A percentile compares a stretch with the other conserved stretches of the same genome.
phyloP scores from a whole-genome alignment of 2,797 vertebrate species.

The Phoeniculus purpureus region DNA sequence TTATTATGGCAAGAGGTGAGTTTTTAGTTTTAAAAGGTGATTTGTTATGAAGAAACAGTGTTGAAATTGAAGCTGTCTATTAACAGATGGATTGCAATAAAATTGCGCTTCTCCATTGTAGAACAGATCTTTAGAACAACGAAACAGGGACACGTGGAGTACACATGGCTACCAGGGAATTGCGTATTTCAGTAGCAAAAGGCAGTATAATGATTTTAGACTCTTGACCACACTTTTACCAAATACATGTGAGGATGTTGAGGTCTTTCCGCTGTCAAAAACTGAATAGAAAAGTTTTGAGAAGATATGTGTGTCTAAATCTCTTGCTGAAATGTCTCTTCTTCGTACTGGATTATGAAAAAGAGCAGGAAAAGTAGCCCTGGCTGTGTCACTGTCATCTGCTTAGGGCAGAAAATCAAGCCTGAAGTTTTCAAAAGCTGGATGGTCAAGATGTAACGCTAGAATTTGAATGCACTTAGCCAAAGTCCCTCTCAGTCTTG shows the following conservation, averaged over 20 bases:
- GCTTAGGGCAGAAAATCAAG: background rate
- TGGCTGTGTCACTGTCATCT: background rate
- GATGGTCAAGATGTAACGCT: background rate
- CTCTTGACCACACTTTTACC: background rate
- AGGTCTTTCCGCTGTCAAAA: background rate
- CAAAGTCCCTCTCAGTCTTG: background rate
- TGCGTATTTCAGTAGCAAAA: background rate
- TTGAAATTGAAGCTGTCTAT: background rate
- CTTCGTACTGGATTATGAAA: background rate
- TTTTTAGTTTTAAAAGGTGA: background rate
- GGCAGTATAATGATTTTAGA: background rate
- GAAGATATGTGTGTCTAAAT: background rate
- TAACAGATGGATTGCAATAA: background rate
- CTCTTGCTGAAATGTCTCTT: background rate
- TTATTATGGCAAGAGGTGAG: background rate
- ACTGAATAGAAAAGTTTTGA: background rate
- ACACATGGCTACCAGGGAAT: background rate
- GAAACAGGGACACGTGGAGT: background rate
- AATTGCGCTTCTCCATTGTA: background rate
- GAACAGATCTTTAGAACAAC: background rate
- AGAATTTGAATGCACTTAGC: background rate
- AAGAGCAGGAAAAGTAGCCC: background rate
- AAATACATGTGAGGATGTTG: background rate
- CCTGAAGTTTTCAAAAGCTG: background rate
- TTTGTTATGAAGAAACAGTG: background rate